Base-by-base conservation (phyloP, 2,888 invertebrate species). In the Orthonevra nobilis region DNA sequence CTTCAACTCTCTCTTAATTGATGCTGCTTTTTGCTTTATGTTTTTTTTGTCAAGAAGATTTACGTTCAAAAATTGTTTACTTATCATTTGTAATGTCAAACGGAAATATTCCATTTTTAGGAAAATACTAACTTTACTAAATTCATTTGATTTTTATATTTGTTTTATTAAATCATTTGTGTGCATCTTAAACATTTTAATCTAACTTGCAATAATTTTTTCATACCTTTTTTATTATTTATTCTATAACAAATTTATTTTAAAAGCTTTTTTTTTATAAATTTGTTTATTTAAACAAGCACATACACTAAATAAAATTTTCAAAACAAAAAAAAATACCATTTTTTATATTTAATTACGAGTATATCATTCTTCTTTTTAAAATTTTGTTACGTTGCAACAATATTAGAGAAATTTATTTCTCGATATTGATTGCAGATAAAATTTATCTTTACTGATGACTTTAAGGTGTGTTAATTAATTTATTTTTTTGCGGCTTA, bases 101-200 rank as follows among this genome's bases (percentile, higher is more conserved):
- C 14, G 19, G 23, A 50, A 50, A 44, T 9, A 30, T 28, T 32
- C 7, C 9, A 32, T 9, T 19, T 69, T 23, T 0, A 14, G 58
- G 42, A 58, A 42, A 26, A 32, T 9, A 14, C 12, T 26, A 40
- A 26, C 64, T 26, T 38, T 23, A 14, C 46, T 72, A 64, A 72
- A 75, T 75, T 70, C 36, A 64, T 28, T 40, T 66, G 42, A 52
- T 48, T 73, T 28, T 32, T 20, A 26, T 6, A 9, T 42, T 20
- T 44, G n/a, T 10, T 30, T 77, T n/a, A n/a, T n/a, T n/a, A n/a
- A 81, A 68, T 82, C 73, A 75, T 81, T 79, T 81, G 69, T 81
- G 73, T 81, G 81, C 75, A 81, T 56, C 42, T 44, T 19, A 34
- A 69, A 69, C 32, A 9, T 9, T 4, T 50, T 32, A 34, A 36